Base-by-base conservation (phyloP, 2,113 vertebrate species). In the Alligator mississippiensis region DNA sequence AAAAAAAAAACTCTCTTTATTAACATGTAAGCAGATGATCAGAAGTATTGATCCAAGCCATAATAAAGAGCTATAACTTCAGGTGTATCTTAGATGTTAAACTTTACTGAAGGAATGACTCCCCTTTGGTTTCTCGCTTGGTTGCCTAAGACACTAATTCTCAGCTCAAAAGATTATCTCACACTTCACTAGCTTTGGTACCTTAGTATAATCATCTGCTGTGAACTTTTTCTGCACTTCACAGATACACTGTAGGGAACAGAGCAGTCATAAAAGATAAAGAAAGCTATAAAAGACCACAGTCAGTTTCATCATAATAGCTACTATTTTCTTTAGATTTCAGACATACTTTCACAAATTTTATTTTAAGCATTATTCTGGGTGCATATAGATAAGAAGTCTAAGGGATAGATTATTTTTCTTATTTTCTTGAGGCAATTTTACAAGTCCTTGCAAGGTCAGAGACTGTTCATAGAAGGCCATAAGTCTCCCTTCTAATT, bases 101-200 rank as follows among this genome's bases (percentile, higher is more conserved):
- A 97, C 82, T 92, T 95, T 38, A 82, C 94, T 94, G 93, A 93
- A 96, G 90, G 86, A 97, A 95, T 96, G 94, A 96, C 88, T 97
- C 95, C 91, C 90, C 86, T 95, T 97, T 92, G 93, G 89, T 96
- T 97, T 96, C 94, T 96, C 4, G 2, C 94, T 95, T 94, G 95
- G 93, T 93, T 98, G 95, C 90, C 88, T 15, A 55, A 97, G 92
- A 98, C 85, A 92, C 90, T 97, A 97, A 98, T 98, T 98, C 97
- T 97, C 96, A 94, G 90, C 87, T 97, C 96, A 21, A 74, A 97
- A 98, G 96, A 98, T 97, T 95, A 96, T 97, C 96, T 98, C 96
- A 97, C 96, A 97, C 95, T 97, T 94, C 91, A 95, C 87, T 92
- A 90, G 90, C 95, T 97, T 92, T 93, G 92, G 94, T 87, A 90